Evolutionary conservation across 2,797 vertebrate genomes (phyloP).

Genomic region (Mus caroli): DNA sequence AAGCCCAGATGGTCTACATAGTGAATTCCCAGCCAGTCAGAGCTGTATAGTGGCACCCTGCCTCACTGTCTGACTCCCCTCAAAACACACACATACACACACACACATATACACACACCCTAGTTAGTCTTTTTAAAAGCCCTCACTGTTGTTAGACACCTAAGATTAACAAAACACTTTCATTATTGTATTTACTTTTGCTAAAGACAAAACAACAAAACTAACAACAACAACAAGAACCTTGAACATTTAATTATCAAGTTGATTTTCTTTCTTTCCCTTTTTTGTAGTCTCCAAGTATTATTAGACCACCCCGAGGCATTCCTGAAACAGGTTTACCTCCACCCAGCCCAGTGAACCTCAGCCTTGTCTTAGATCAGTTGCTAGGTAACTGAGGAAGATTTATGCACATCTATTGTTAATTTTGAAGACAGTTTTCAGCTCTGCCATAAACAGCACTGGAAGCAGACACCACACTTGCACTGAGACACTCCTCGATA

Average conservation of each 20-base stretch:
- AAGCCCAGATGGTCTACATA: not conserved
- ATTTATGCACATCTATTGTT: constrained; percentile 90
- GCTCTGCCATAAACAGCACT: constrained; percentile 85
- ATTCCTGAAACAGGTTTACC: constrained; percentile 83
- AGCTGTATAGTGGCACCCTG: not conserved
- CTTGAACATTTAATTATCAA: constrained; percentile 73
- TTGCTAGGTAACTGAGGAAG: constrained; percentile 90
- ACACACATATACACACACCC: not conserved
- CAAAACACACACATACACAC: not conserved
- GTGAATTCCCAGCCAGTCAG: not conserved
- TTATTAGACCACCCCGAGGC: constrained; percentile 81
- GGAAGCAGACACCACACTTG: constrained; percentile 84
- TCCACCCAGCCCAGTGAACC: constrained; percentile 84
- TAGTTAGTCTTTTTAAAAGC: constrained; percentile 43
- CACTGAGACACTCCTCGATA: constrained; percentile 76
- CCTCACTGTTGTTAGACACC: not conserved
- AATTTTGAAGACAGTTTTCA: constrained; percentile 88
- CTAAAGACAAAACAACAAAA: constrained; percentile 21
- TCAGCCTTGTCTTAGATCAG: constrained; percentile 87
- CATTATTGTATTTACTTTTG: constrained; percentile 43
- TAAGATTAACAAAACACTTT: constrained; percentile 29
- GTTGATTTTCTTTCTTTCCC: constrained; percentile 72
- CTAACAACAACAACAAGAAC: constrained; percentile 48
- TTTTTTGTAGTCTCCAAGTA: constrained; percentile 79
- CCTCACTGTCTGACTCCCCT: not conserved